Base-by-base conservation (phyloP, 2,888 invertebrate species). In the Andrena trimmerana region DNA sequence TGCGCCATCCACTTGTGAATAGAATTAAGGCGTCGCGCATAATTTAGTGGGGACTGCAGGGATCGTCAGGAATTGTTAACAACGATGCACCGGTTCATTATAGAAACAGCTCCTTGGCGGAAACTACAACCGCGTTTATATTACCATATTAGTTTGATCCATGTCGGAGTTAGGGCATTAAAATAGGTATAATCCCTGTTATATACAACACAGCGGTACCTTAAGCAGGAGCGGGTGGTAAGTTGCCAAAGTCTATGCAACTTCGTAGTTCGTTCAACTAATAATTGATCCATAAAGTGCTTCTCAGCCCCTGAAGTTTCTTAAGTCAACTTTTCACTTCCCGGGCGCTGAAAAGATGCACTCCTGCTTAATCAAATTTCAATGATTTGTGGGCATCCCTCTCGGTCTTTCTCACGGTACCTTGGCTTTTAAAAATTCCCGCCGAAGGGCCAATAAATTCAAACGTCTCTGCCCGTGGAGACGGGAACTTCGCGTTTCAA, bases 231-330 rank as follows among this genome's bases (percentile, higher is more conserved):
- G 50, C 62, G 73, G 79, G 78, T 79, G 75, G 79, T 71, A 74
- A 85, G 79, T 86, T 83, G 68, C 65, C 79, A 31, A 83, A 83
- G 83, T 81, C 79, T 66, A 73, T 74, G 87, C 81, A 87, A 87
- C 79, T 87, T 84, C 70, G 65, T 65, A 85, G 80, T 86, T 88
- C 83, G 71, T 83, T 81, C 85, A 81, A 85, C 88, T 85, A 88
- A 85, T 88, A 88, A 88, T 88, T 88, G 88, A 88, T 88, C 82
- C 78, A 88, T 81, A 86, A 87, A 88, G 85, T 86, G 86, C 83
- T 81, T 70, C 72, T 48, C 60, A 60, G 79, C 65, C 66, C 50
- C 5, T 3, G 60, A 86, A 88, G 74, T 88, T 88, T 83, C 85
- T 83, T 78, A 85, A 86, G 88, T 79, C 83, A 88, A 85, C 88